Conservation (phyloP, 1,140 invertebrate genomes). For the Pseudomyrmex concolor region DNA sequence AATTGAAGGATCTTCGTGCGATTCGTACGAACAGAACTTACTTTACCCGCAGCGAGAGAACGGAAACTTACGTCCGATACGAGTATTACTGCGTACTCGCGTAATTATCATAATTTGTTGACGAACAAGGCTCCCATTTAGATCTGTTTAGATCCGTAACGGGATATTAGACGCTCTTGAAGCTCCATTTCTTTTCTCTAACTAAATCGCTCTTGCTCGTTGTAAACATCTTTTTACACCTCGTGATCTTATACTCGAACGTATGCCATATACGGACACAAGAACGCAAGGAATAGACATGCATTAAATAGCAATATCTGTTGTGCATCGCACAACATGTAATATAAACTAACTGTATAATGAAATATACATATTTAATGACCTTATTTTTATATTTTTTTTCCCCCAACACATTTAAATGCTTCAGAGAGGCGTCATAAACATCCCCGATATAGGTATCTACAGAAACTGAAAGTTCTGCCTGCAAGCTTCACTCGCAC, state of each 20-base stretch:
- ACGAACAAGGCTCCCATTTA: constrained; percentile 32
- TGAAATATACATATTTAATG: too few relatives aligned
- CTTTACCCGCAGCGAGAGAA: background rate
- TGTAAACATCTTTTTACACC: constrained; percentile 30
- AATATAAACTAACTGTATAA: too few relatives aligned
- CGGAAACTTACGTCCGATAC: constrained; percentile 47
- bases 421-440: too few relatives aligned
- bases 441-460: too few relatives aligned
- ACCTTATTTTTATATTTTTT: too few relatives aligned
- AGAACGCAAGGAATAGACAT: too few relatives aligned
- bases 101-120: constrained; percentile 47
- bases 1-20: constrained; percentile 20
- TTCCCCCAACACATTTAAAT: background rate
- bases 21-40: background rate
- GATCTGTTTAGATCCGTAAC: constrained; percentile 30
- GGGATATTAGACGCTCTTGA: constrained; percentile 33
- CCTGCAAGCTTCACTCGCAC: background rate
- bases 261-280: background rate
- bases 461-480: constrained; percentile 36
- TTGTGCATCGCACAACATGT: background rate
- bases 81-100: constrained; percentile 22
- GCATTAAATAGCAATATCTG: background rate
- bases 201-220: constrained; percentile 1
- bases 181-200: constrained; percentile 21
- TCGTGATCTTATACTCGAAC: background rate